phyloP scores from a whole-genome alignment of 2,888 invertebrate species.

The Xylocampa areola region DNA sequence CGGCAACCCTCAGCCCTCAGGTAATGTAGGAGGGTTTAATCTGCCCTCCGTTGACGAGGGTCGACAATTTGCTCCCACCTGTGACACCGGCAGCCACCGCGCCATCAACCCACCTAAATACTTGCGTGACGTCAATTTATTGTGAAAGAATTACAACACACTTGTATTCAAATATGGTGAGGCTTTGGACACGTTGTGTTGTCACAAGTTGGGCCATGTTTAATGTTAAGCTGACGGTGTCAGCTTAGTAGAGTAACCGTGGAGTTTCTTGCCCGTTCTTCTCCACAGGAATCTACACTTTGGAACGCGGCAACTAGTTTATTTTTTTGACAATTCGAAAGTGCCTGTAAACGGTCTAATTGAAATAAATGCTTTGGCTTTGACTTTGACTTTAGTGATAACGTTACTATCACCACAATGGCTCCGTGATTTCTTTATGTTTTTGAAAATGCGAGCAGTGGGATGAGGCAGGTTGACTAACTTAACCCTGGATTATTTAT shows the following conservation, averaged over 20 bases:
- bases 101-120: slow-evolving; percentile 55
- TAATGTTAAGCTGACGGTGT: not conserved
- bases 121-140: slow-evolving; percentile 64
- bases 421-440: not conserved
- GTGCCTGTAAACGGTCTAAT: too few relatives aligned
- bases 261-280: too few relatives aligned
- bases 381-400: too few relatives aligned
- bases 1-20: slow-evolving; percentile 28
- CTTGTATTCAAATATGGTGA: slow-evolving; percentile 40
- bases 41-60: slow-evolving; percentile 70
- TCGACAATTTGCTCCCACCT: slow-evolving; percentile 73
- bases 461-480: not conserved
- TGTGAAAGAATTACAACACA: slow-evolving; percentile 53
- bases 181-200: not conserved
- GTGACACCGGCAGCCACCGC: slow-evolving; percentile 63
- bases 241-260: too few relatives aligned
- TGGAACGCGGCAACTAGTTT: too few relatives aligned
- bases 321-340: too few relatives aligned
- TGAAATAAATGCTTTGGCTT: too few relatives aligned
- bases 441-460: not conserved
- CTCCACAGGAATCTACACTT: too few relatives aligned
- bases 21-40: slow-evolving; percentile 64
- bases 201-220: not conserved
- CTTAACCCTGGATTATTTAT: too few relatives aligned
- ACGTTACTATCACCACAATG: not conserved